Percentiles rank a stretch among this genome's conserved stretches.
Conservation (phyloP, 2,888 invertebrate species). For the Bombylius discolor region DNA sequence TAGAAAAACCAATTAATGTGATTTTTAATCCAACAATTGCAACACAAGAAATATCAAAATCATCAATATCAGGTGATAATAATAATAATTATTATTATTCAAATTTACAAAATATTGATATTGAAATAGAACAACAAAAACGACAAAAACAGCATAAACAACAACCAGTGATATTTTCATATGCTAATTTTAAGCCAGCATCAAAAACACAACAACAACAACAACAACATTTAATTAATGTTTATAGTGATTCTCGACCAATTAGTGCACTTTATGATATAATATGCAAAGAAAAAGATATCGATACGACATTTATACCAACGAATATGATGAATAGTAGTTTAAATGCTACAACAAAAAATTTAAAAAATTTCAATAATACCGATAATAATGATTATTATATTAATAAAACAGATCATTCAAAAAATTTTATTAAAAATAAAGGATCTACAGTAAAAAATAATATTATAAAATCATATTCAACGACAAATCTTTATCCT, state of each 20-base stretch:
- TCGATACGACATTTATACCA: conserved; percentile 17
- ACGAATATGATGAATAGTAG: conserved; percentile 9
- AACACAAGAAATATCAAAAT: too few relatives aligned
- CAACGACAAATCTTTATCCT: too few relatives aligned
- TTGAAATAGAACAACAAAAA: background rate
- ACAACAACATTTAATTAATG: conserved; percentile 28
- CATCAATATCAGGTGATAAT: too few relatives aligned
- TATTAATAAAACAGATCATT: background rate
- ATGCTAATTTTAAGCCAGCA: conserved; percentile 12
- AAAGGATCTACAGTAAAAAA: background rate
- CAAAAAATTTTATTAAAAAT: too few relatives aligned
- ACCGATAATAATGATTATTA: background rate
- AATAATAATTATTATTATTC: too few relatives aligned
- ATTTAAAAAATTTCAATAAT: background rate
- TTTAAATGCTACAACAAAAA: conserved; percentile 13
- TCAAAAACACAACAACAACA: conserved; percentile 1
- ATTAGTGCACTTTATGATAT: conserved; percentile 36
- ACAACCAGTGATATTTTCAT: conserved; percentile 13
- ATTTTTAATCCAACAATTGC: too few relatives aligned
- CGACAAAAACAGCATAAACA: background rate
- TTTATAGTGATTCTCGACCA: conserved; percentile 34
- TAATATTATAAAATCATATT: background rate
- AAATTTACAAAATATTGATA: too few relatives aligned
- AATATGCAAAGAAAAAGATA: conserved; percentile 38
- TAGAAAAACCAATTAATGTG: too few relatives aligned